Percentiles rank a stretch among this genome's conserved stretches.
Conservation (phyloP, 2,797 vertebrate species). For the Syngnathus rostellatus region DNA sequence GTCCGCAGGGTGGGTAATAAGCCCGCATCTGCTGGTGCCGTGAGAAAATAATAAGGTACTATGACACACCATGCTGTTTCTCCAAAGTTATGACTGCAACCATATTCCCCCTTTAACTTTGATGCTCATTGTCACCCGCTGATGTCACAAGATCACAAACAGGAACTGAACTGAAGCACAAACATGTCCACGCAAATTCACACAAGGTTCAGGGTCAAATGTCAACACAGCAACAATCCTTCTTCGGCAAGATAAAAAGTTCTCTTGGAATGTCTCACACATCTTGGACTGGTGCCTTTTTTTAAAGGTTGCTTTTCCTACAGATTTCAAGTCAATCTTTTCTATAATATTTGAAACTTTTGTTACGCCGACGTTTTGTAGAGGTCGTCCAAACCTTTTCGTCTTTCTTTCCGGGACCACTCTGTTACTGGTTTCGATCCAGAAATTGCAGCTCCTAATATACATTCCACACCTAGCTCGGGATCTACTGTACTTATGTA, state of each 20-base stretch:
- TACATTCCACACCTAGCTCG: constrained; percentile 58
- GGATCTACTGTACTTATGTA: constrained; percentile 59
- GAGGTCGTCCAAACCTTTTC: constrained; percentile 35
- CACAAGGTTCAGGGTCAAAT: constrained; percentile 53
- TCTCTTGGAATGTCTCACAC: constrained; percentile 28
- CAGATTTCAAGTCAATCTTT: constrained; percentile 54
- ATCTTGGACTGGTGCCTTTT: constrained; percentile 51
- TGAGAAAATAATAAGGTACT: constrained; percentile 74
- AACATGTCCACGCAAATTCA: constrained; percentile 55
- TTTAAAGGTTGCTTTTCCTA: constrained; percentile 65
- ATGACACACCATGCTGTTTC: not conserved
- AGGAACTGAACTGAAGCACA: constrained; percentile 58
- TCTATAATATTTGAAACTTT: constrained; percentile 68
- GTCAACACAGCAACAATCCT: constrained; percentile 30
- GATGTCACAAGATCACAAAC: constrained; percentile 32
- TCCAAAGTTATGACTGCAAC: constrained; percentile 27
- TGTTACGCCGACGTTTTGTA: constrained; percentile 70
- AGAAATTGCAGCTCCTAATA: constrained; percentile 52
- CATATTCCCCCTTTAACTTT: constrained; percentile 10
- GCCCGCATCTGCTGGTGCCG: constrained; percentile 52
- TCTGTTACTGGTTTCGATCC: constrained; percentile 34
- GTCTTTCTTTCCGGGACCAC: constrained; percentile 52
- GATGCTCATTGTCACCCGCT: constrained; percentile 33
- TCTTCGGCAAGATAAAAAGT: constrained; percentile 27
- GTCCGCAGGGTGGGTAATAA: constrained; percentile 82